Conservation (phyloP, 2,888 invertebrate species). For the Rhaphigaster nebulosa region DNA sequence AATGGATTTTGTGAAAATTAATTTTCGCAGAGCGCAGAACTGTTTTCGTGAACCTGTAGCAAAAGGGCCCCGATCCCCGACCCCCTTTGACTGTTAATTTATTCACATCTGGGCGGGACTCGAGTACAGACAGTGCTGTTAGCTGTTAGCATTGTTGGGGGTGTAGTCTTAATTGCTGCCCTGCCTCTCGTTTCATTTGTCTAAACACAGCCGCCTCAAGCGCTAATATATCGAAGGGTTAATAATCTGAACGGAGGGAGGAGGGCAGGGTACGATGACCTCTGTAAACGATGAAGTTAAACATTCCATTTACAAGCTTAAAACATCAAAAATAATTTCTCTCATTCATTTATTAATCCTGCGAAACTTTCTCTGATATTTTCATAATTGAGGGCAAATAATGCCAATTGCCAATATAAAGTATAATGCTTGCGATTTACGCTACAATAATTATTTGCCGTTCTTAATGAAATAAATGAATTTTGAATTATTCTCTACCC, state of each 20-base stretch:
- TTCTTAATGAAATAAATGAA: too few species aligned
- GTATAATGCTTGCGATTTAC: too few species aligned
- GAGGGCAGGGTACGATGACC: not conserved
- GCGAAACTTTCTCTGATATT: not conserved
- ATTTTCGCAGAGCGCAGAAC: slow-evolving; percentile 10
- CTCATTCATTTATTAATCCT: not conserved
- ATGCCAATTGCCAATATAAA: too few species aligned
- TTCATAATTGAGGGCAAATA: not conserved
- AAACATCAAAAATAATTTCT: not conserved
- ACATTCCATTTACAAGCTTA: not conserved
- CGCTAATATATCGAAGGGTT: slow-evolving; percentile 44
- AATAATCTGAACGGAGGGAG: not conserved
- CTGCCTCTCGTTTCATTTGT: slow-evolving; percentile 43
- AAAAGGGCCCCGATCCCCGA: not conserved
- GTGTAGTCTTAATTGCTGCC: slow-evolving; percentile 42
- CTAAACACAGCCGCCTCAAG: slow-evolving; percentile 8
- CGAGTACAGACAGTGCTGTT: slow-evolving; percentile 32
- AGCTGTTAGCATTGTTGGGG: slow-evolving; percentile 20
- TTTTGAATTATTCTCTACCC: too few species aligned
- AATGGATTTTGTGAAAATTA: slow-evolving; percentile 45
- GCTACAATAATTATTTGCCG: too few species aligned
- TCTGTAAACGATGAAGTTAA: not conserved
- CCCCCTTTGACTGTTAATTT: slow-evolving; percentile 47
- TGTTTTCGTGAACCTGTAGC: slow-evolving; percentile 37
- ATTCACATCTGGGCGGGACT: slow-evolving; percentile 42